phyloP scores from a whole-genome alignment of 2,888 invertebrate species.

The Yponomeuta plumbellus region DNA sequence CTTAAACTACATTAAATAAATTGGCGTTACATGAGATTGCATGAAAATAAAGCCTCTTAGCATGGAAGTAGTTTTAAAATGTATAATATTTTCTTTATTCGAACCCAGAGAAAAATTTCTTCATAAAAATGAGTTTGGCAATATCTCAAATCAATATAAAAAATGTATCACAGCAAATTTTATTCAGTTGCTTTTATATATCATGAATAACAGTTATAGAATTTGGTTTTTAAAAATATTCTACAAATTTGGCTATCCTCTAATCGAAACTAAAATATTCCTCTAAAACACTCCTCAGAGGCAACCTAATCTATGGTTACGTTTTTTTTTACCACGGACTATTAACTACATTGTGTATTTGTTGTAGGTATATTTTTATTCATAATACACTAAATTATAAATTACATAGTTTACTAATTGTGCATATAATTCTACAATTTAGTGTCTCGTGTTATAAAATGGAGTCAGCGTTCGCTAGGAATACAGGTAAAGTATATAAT shows the following conservation, averaged over 20 bases:
- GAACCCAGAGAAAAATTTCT: neutral
- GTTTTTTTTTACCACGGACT: too few species aligned
- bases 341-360: too few species aligned
- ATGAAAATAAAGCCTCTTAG: neutral
- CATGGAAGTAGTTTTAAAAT: neutral
- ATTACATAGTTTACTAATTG: neutral
- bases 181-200: constrained; percentile 9
- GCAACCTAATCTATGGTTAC: too few species aligned
- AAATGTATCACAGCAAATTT: constrained; percentile 18
- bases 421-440: neutral
- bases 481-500: too few species aligned
- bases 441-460: neutral
- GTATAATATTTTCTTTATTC: neutral
- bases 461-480: neutral
- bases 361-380: neutral
- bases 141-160: neutral
- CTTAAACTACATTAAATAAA: neutral
- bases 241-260: neutral
- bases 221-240: neutral
- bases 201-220: neutral
- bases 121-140: neutral
- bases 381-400: neutral
- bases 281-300: neutral
- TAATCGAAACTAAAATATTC: neutral
- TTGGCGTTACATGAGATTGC: neutral